Percentiles rank a stretch among this genome's conserved stretches.
Conservation (phyloP, 2,113 vertebrate species). For the Morone chrysops region DNA sequence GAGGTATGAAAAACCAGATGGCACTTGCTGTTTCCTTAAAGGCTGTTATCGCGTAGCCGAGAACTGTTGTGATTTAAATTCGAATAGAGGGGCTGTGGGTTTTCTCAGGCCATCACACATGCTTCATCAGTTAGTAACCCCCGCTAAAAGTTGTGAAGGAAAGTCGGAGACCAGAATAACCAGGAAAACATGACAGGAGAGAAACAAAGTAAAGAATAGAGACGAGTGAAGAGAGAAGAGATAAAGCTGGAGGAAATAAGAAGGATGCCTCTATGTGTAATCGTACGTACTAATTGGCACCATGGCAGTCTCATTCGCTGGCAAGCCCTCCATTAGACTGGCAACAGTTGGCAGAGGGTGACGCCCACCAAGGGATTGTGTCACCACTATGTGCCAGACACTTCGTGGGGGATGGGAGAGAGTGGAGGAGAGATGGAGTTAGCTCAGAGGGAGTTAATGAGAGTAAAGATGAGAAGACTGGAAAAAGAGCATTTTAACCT, state of each 20-base stretch:
- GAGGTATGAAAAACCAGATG: conserved; percentile 69
- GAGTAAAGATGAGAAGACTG: conserved; percentile 16
- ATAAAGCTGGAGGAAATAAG: conserved; percentile 52
- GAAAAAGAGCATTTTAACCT: conserved; percentile 1
- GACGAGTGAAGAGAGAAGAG: conserved; percentile 12
- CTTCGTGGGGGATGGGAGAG: conserved; percentile 23
- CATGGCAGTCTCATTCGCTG: conserved; percentile 50
- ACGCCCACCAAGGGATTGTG: conserved; percentile 68
- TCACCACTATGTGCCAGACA: conserved; percentile 66
- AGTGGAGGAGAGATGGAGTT: conserved; percentile 4
- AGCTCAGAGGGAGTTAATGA: conserved; percentile 43
- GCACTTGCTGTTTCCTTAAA: conserved; percentile 66
- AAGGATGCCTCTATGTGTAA: conserved; percentile 60
- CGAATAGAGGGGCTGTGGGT: conserved; percentile 48
- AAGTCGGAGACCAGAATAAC: conserved; percentile 2
- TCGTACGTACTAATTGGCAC: conserved; percentile 74
- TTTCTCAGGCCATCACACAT: conserved; percentile 56
- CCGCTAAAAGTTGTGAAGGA: conserved; percentile 14
- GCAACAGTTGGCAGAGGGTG: conserved; percentile 70
- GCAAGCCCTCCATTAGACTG: conserved; percentile 76
- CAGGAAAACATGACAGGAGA: neutral
- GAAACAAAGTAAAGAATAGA: neutral
- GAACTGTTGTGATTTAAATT: conserved; percentile 68
- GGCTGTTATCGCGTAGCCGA: conserved; percentile 71
- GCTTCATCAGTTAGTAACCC: conserved; percentile 18